Evolutionary conservation across 1,140 invertebrate genomes (phyloP).

Genomic region (Drosophila arizonae): DNA sequence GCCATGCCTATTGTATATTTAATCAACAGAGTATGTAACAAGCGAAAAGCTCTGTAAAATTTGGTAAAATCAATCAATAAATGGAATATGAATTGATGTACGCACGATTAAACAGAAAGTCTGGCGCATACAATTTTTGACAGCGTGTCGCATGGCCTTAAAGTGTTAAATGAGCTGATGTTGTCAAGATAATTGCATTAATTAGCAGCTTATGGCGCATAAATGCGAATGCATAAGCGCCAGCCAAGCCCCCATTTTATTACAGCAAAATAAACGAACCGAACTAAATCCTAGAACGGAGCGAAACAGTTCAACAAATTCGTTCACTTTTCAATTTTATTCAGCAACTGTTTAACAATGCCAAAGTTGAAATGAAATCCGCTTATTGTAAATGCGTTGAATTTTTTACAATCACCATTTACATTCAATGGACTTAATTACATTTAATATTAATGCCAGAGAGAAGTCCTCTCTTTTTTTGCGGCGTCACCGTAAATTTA

Average conservation of each 20-base stretch:
- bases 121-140: neutral
- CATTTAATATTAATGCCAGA: slow-evolving; percentile 20
- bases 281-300: no score
- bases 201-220: slow-evolving; percentile 30
- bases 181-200: slow-evolving; percentile 57
- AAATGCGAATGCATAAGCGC: slow-evolving; percentile 4
- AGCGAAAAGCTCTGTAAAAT: neutral
- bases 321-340: no score
- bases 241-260: neutral
- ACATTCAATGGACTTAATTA: slow-evolving; percentile 23
- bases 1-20: slow-evolving; percentile 26
- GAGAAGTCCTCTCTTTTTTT: neutral
- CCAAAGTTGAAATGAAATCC: neutral
- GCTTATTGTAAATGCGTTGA: neutral
- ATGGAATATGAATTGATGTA: neutral
- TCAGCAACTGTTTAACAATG: no score
- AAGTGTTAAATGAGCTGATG: slow-evolving; percentile 39
- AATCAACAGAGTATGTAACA: slow-evolving; percentile 21
- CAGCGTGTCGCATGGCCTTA: slow-evolving; percentile 33
- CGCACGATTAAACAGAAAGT: neutral
- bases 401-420: slow-evolving; percentile 14
- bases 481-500: slow-evolving; percentile 2
- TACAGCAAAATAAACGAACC: neutral
- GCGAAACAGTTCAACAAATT: no score
- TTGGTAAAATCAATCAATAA: slow-evolving; percentile 10